Conservation (phyloP, 2,113 vertebrate species). For the Coracopsis vasa region DNA sequence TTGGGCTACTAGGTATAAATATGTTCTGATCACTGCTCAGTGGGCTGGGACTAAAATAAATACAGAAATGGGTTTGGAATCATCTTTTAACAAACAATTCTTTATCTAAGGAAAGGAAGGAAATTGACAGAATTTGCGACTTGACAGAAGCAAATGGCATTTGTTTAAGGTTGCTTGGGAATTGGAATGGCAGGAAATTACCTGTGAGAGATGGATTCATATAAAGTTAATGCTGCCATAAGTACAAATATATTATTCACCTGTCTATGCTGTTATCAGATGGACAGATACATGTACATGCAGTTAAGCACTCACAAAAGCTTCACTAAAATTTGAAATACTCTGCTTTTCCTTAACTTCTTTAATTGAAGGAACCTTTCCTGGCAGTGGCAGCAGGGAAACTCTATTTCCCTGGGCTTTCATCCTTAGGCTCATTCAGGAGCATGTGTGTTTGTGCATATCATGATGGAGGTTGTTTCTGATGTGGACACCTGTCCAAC, state of each 20-base stretch:
- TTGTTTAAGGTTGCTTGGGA: background rate
- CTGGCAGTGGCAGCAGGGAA: background rate
- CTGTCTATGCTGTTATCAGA: background rate
- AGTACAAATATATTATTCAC: conserved; percentile 6
- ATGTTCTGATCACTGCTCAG: background rate
- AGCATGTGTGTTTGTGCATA: background rate
- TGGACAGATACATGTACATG: background rate
- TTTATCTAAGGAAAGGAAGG: background rate
- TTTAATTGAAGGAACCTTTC: background rate
- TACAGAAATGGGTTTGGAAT: background rate
- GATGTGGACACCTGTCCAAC: background rate
- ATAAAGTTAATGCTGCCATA: background rate
- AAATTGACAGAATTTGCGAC: conserved; percentile 1
- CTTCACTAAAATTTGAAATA: background rate
- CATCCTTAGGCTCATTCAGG: accelerated
- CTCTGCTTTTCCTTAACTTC: background rate
- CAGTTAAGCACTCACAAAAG: background rate
- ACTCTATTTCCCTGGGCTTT: background rate
- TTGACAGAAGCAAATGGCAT: background rate
- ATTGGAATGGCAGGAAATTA: conserved; percentile 2
- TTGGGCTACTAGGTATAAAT: background rate
- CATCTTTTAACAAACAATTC: background rate
- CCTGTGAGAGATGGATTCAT: conserved; percentile 25
- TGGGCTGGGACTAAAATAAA: background rate
- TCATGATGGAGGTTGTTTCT: background rate